Evolutionary conservation across 1,140 invertebrate species (phyloP).

Genomic region (Saccostrea glomerata): DNA sequence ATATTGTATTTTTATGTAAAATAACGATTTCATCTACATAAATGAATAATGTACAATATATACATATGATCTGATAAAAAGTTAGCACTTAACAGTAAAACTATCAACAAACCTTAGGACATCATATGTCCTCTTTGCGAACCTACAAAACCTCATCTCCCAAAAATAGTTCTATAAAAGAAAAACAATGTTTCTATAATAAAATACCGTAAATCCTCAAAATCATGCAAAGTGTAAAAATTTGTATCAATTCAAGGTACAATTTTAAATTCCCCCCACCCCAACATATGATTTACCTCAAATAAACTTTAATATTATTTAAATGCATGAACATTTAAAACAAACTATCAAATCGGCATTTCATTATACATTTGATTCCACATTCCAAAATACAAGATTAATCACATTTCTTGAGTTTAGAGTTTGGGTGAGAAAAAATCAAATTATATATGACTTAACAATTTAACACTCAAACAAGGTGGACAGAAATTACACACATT

Average conservation of each 20-base stretch:
- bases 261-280: not conserved
- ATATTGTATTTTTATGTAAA: conserved; percentile 37
- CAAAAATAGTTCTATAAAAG: not conserved
- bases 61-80: conserved; percentile 29
- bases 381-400: no score
- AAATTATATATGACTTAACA: not conserved
- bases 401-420: no score
- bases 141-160: not conserved
- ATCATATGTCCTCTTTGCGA: not conserved
- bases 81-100: conserved; percentile 34
- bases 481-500: not conserved
- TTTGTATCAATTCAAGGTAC: not conserved
- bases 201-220: not conserved
- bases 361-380: no score
- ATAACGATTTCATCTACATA: conserved; percentile 36
- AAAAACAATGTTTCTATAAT: not conserved
- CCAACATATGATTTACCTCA: no score
- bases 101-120: not conserved
- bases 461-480: not conserved
- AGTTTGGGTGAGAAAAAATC: not conserved
- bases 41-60: conserved; percentile 39
- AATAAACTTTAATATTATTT: no score
- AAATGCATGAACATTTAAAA: no score
- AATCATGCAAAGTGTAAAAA: not conserved
- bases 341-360: no score